phyloP scores from a whole-genome alignment of 2,113 vertebrate genomes.

The Phylloscopus trochilus region DNA sequence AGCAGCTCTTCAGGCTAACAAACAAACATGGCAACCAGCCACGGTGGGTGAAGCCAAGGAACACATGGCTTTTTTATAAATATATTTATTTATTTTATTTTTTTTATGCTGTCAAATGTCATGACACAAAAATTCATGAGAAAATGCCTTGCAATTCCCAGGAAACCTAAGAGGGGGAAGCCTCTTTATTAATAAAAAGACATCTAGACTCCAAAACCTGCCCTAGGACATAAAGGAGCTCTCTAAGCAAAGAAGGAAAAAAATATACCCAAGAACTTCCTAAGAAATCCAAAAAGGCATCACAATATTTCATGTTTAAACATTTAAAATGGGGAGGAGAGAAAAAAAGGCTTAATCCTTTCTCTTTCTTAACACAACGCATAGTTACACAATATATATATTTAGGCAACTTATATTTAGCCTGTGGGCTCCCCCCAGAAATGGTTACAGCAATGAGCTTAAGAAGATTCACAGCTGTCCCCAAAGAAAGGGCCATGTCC shows the following conservation, averaged over 20 bases:
- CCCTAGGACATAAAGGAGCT: neutral
- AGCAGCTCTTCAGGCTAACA: neutral
- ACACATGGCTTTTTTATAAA: neutral
- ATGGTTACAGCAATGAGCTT: neutral
- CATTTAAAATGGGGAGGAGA: neutral
- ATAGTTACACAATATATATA: neutral
- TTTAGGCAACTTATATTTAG: neutral
- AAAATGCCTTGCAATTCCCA: constrained; percentile 42
- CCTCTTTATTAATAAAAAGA: neutral
- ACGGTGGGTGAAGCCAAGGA: constrained; percentile 25
- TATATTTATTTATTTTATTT: neutral
- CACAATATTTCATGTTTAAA: neutral
- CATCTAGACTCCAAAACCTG: neutral
- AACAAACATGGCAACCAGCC: constrained; percentile 18
- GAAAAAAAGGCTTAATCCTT: neutral
- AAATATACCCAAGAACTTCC: neutral
- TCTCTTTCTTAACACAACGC: neutral
- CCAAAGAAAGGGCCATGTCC: neutral
- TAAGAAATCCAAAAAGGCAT: neutral
- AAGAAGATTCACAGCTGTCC: neutral
- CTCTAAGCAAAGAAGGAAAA: neutral
- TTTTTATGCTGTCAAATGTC: constrained; percentile 6
- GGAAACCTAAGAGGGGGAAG: neutral
- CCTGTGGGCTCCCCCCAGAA: neutral
- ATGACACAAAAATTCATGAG: constrained; percentile 40